phyloP scores from a whole-genome alignment of 1,140 invertebrate genomes.

The Orchesella cincta region DNA sequence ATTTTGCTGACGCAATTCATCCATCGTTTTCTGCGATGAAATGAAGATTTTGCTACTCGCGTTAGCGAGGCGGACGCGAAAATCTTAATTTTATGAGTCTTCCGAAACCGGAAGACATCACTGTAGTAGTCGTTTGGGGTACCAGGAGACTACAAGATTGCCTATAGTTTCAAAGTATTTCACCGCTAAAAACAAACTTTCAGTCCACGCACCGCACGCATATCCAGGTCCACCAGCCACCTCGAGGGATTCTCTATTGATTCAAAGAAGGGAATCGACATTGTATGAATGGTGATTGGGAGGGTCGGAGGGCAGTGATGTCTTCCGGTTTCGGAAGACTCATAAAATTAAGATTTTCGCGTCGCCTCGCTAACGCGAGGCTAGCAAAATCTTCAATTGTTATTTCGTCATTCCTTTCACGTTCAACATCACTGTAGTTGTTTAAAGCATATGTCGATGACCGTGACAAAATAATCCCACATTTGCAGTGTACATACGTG shows the following conservation, averaged over 20 bases:
- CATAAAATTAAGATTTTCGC: slow-evolving; percentile 6
- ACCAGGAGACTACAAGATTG: background rate
- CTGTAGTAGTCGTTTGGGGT: slow-evolving; percentile 8
- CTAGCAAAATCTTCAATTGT: slow-evolving; percentile 14
- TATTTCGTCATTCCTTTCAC: background rate
- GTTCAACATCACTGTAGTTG: slow-evolving; percentile 21
- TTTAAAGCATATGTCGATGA: background rate
- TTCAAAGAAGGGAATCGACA: background rate
- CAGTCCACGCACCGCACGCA: background rate
- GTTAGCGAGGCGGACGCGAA: background rate
- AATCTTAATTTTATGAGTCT: slow-evolving; percentile 31
- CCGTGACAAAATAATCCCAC: background rate
- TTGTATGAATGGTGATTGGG: background rate
- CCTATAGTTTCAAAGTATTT: background rate
- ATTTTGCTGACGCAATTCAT: too few species aligned
- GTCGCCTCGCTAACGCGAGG: background rate
- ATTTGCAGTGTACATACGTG: too few species aligned
- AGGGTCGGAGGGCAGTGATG: slow-evolving; percentile 18
- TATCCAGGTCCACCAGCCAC: background rate
- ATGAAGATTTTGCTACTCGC: slow-evolving; percentile 27
- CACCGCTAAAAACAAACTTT: background rate
- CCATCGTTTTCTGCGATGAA: too few species aligned
- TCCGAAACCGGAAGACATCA: slow-evolving; percentile 30
- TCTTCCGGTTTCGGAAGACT: too few species aligned
- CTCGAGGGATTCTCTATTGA: background rate